Evolutionary conservation across 2,797 vertebrate genomes (phyloP).

Genomic region (Choloepus didactylus): DNA sequence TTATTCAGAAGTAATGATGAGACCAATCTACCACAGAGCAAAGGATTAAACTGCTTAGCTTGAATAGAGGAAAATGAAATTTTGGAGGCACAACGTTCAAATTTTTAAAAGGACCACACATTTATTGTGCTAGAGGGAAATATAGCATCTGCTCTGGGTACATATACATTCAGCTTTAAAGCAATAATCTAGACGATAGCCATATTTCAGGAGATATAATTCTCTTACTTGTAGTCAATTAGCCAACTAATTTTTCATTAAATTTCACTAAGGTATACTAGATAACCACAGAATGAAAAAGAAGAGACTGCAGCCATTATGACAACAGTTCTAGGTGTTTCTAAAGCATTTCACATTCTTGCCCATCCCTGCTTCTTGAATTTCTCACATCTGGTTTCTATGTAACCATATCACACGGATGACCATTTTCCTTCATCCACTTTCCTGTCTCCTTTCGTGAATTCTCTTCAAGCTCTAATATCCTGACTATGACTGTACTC

Average conservation of each 20-base stretch:
- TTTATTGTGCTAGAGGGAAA: neutral
- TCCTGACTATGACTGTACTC: neutral
- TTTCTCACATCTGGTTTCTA: slow-evolving; percentile 14
- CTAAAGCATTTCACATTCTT: neutral
- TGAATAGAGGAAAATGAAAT: slow-evolving; percentile 16
- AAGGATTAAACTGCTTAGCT: neutral
- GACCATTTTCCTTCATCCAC: neutral
- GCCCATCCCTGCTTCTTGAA: neutral
- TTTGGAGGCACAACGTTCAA: neutral
- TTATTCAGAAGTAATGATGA: slow-evolving; percentile 16
- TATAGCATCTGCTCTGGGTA: neutral
- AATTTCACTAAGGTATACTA: slow-evolving; percentile 2
- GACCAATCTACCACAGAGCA: neutral
- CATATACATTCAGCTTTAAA: neutral
- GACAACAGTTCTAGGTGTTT: neutral
- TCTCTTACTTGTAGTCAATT: neutral
- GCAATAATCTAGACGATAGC: neutral
- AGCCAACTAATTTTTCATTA: slow-evolving; percentile 25
- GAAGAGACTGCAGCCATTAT: neutral
- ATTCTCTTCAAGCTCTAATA: slow-evolving; percentile 37
- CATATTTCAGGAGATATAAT: neutral
- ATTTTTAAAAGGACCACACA: slow-evolving; percentile 17
- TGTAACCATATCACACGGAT: neutral
- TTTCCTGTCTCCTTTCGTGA: neutral
- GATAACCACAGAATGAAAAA: neutral